A percentile compares a stretch with the other conserved stretches of the same genome.
Evolutionary conservation across 2,797 vertebrate species (phyloP).

Genomic region (Galagoides demidoff): DNA sequence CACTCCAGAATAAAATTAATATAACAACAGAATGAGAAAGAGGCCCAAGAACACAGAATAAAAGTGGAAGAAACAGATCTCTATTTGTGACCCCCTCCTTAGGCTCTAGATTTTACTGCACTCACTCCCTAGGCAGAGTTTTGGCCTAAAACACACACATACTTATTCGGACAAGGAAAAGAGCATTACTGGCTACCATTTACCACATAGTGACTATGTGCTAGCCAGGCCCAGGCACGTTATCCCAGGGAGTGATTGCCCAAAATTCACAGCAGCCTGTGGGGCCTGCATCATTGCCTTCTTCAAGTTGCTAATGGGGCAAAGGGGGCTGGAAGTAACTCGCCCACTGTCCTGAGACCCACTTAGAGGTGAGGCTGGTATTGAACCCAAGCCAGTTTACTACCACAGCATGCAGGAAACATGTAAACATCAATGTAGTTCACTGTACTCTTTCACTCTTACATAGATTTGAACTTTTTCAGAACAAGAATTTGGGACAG

Average conservation of each 20-base stretch:
- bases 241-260: not conserved
- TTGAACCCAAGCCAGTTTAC: not conserved
- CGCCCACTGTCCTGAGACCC: not conserved
- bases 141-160: not conserved
- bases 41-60: not conserved
- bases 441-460: not conserved
- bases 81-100: accelerated
- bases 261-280: not conserved
- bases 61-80: not conserved
- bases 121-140: not conserved
- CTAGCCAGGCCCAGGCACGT: not conserved
- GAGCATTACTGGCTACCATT: not conserved
- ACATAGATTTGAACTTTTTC: not conserved
- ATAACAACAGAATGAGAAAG: not conserved
- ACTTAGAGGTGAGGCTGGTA: not conserved
- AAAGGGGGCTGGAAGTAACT: not conserved
- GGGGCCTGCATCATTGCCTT: accelerated
- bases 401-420: not conserved
- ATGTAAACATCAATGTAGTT: not conserved
- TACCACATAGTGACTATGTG: not conserved
- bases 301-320: not conserved
- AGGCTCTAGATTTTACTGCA: not conserved
- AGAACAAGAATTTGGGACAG: not conserved
- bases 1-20: not conserved
- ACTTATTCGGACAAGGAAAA: not conserved